These are phyloP conservation scores for Embidobia sp. DNA, from an alignment of 2,888 invertebrate genomes.

Conservation along the genomic window DNA sequence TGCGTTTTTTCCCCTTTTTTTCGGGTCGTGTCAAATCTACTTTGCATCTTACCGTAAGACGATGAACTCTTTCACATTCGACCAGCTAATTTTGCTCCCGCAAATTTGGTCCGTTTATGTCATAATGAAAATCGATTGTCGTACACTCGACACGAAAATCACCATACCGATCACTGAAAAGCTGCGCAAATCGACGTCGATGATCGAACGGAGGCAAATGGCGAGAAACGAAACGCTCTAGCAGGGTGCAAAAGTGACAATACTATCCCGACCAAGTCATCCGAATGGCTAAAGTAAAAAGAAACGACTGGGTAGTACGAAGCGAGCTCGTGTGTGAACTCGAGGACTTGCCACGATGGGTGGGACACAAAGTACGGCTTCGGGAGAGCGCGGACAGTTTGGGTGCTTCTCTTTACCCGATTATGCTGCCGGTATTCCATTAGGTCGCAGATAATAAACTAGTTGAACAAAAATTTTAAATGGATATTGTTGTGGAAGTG, in stretches of 20 bases:
- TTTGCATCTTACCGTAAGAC: slow-evolving; percentile 8
- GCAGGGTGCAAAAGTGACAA: slow-evolving; percentile 5
- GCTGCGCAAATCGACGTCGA: too few relatives aligned
- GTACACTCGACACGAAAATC: slow-evolving; percentile 21
- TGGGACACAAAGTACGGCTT: slow-evolving; percentile 75
- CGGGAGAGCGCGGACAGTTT: slow-evolving; percentile 76
- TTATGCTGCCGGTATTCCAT: slow-evolving; percentile 77
- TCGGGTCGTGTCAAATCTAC: neutral
- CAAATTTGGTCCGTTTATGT: too few relatives aligned
- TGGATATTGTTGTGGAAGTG: slow-evolving; percentile 56
- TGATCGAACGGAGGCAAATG: too few relatives aligned
- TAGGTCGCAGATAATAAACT: slow-evolving; percentile 73
- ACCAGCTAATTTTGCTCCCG: too few relatives aligned
- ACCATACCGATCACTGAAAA: slow-evolving; percentile 23
- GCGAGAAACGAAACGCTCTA: neutral
- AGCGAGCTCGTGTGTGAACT: slow-evolving; percentile 55
- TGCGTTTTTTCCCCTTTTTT: too few relatives aligned
- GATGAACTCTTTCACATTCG: neutral
- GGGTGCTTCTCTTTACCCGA: slow-evolving; percentile 81
- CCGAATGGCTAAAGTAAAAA: slow-evolving; percentile 61
- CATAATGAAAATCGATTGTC: too few relatives aligned
- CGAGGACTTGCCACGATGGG: slow-evolving; percentile 58
- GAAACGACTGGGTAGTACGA: slow-evolving; percentile 60
- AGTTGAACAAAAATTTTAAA: slow-evolving; percentile 65
- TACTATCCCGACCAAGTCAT: slow-evolving; percentile 46